Evolutionary conservation across 2,888 invertebrate species (phyloP), one percentile per base, ranked within the genome.

Genomic region (Drosophila engyochracea): DNA sequence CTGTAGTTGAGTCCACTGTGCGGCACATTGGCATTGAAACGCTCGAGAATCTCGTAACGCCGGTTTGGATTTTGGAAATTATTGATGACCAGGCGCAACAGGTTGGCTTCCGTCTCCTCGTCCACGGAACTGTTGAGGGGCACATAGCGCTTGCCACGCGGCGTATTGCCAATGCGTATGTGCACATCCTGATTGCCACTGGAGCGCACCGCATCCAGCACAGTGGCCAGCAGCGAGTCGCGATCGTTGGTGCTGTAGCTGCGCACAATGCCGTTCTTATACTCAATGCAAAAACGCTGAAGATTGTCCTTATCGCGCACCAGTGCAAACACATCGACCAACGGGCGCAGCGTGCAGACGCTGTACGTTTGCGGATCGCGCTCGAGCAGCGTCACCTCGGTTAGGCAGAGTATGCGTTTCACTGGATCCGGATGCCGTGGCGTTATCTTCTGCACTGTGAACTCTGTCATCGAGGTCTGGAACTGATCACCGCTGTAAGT

Each of bases 1-100:
- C 99, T 98, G 94, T 99, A 99, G 79, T 98, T 96, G 59, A 99
- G 96, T 28, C 99, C 99, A 94, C 98, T 99, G 94, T 99, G 99
- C 4, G 99, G 98, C 88, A 99, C 96, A 94, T 99, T 99, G 58
- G 98, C 97, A 94, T 99, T 99, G 94, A 99, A 99, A 74, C 99
- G 95, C 83, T 97, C 96, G 30, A 99, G 96, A 82, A 98, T 97
- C 92, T 98, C 98, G 31, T 96, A 94, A 14, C 95, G 94, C 93
- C 94, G 95, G 25, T 94, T 92, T 53, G 94, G 94, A 87, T 93
- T 93, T 74, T 94, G 94, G 77, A 93, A 93, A 55, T 95, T 95
- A 80, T 95, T 95, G 79, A 95, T 95, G 78, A 95, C 95, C 81
- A 95, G 91, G 76, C 93, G 92, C 67, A 94, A 70, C 83, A 99